Evolutionary conservation across 2,113 vertebrate species (phyloP), one percentile per base, ranked within the genome.

Genomic region (Rhinopomastus cyanomelas): DNA sequence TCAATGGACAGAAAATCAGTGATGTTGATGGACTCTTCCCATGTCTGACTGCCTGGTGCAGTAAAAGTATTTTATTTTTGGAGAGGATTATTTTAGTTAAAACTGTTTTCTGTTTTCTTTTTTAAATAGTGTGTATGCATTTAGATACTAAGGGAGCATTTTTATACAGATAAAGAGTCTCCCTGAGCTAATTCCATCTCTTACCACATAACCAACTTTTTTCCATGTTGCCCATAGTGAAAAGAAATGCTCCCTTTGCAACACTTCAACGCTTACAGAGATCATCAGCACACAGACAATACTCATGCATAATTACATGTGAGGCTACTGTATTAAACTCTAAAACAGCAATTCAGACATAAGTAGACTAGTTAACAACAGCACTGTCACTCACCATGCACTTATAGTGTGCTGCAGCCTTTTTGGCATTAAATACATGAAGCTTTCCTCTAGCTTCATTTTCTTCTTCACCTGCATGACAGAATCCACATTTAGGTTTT

Each of bases 331-430:
- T 42, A 87, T 30, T 62, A 86, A 92, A 88, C 92, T 51, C 62
- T 62, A 84, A 61, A 78, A 86, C 1, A 88, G 46, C 53, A 92
- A 61, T 86, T 87, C 76, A 84, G 68, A 68, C 46, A 86, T 51
- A 86, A 89, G 61, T 1, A 34, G 25, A 39, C 26, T 87, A 37
- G 49, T 37, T 88, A 57, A 62, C 64, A 82, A 42, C 69, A 87
- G 19, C 3, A n/a, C 17, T 23, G 19, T 62, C 72, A 93, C 98
- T 97, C 96, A 99, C 99, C 99, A 99, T 99, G 97, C 99, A 99
- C 97, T 99, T 99, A 97, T 99, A 99, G 96, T 99, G 99, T 48
- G 99, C 99, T 21, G 99, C 99, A 95, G 99, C 99, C 96, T 99
- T 99, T 97, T 99, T 99, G 94, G 98, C 98, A 97, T 98, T 99